Evolutionary conservation across 2,797 vertebrate species (phyloP), one percentile per base, ranked within the genome.

Genomic region (Coracias cyanogaster): DNA sequence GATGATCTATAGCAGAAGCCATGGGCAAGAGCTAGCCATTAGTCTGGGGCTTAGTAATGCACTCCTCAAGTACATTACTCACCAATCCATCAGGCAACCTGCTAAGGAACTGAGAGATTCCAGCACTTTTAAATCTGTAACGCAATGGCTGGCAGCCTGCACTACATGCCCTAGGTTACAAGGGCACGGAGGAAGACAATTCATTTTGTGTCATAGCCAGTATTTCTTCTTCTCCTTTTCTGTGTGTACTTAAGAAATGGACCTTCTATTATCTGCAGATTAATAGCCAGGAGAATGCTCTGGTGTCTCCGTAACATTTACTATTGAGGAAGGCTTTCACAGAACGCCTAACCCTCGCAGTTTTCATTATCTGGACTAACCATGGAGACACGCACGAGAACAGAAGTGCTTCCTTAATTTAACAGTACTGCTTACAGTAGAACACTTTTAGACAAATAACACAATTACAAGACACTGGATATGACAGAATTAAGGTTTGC

Each of bases 11-110:
- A 98, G 98, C 95, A 97, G 97, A 96, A 98, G 98, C 99, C 98
- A 99, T 97, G 97, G 99, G 98, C 98, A 96, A 99, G 98, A 98
- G 98, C 98, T 99, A 98, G 99, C 98, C 99, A 99, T 99, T 99
- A 99, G 98, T 99, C 98, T 97, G 98, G 98, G 98, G 93, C 98
- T 98, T 97, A 96, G 98, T 99, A 99, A 99, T 99, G 98, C 98
- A 98, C 98, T 98, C 98, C 98, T 98, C 97, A 94, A 99, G 98
- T 99, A 98, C 99, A 99, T 99, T 99, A 99, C 99, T 99, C 99
- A 98, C 98, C 98, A 99, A 99, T 99, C 99, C 98, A 99, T 99
- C 99, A 99, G 99, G 99, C 98, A 99, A 98, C 98, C 98, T 98
- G 97, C 98, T 98, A 98, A 97, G 95, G 98, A 98, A 98, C 98